phyloP scores from a whole-genome alignment of 1,140 invertebrate species.

The Leguminivora glycinivorella region DNA sequence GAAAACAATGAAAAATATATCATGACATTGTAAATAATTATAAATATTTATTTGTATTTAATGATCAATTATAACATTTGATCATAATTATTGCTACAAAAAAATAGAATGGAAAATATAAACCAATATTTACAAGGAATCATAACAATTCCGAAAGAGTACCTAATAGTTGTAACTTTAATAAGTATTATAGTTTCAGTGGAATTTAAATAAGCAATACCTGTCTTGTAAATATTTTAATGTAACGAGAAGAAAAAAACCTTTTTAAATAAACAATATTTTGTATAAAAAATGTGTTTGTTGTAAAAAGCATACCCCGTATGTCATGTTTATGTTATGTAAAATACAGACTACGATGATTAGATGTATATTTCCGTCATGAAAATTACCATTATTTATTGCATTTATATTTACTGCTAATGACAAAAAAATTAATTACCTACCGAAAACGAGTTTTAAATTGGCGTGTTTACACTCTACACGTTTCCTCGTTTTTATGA shows the following conservation, averaged over 20 bases:
- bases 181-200: constrained; percentile 24
- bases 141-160: neutral
- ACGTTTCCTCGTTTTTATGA: no score
- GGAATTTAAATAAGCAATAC: constrained; percentile 18
- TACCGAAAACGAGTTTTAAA: no score
- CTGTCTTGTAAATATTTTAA: constrained; percentile 27
- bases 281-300: neutral
- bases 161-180: constrained; percentile 19
- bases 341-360: neutral
- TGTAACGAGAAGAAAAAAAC: constrained; percentile 7
- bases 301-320: neutral
- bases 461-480: no score
- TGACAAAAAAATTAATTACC: no score
- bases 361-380: neutral
- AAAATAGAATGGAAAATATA: neutral
- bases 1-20: neutral
- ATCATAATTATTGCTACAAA: neutral
- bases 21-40: constrained; percentile 15
- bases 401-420: neutral
- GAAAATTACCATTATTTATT: neutral
- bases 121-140: neutral
- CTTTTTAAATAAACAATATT: constrained; percentile 25
- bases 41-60: neutral
- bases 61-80: neutral
- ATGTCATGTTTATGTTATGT: no score